These are phyloP conservation scores for Metellina segmentata DNA, from an alignment of 2,888 invertebrate genomes.

Conservation along the genomic window DNA sequence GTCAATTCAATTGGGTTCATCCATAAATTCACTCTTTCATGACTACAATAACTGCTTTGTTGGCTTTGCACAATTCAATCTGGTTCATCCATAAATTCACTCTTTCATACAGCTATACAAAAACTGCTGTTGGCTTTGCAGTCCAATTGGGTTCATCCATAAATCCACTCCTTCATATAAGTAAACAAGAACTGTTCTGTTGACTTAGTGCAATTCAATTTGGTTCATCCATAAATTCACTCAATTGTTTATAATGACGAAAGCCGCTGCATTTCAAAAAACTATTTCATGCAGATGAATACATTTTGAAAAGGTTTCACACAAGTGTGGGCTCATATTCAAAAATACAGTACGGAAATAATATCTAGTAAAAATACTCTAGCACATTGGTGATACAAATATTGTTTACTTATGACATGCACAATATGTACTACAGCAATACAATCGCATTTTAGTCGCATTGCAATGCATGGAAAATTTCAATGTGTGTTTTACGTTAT, in stretches of 20 bases:
- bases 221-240: not conserved
- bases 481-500: not conserved
- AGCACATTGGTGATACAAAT: not conserved
- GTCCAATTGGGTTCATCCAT: not conserved
- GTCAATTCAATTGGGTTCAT: not conserved
- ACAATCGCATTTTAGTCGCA: not conserved
- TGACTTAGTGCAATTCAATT: not conserved
- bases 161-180: too few relatives aligned
- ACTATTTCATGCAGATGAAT: not conserved
- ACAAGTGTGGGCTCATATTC: not conserved
- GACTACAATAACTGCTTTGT: not conserved
- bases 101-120: too few relatives aligned
- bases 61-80: not conserved
- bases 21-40: not conserved
- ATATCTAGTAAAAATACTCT: slow-evolving; percentile 1
- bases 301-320: not conserved
- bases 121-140: too few relatives aligned
- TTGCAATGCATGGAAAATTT: not conserved
- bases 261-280: not conserved
- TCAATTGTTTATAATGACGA: not conserved
- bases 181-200: not conserved
- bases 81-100: not conserved
- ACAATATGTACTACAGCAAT: not conserved
- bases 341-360: not conserved
- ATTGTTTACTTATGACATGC: not conserved